phyloP scores from a whole-genome alignment of 2,113 vertebrate species.

The Proterorhinus semilunaris region DNA sequence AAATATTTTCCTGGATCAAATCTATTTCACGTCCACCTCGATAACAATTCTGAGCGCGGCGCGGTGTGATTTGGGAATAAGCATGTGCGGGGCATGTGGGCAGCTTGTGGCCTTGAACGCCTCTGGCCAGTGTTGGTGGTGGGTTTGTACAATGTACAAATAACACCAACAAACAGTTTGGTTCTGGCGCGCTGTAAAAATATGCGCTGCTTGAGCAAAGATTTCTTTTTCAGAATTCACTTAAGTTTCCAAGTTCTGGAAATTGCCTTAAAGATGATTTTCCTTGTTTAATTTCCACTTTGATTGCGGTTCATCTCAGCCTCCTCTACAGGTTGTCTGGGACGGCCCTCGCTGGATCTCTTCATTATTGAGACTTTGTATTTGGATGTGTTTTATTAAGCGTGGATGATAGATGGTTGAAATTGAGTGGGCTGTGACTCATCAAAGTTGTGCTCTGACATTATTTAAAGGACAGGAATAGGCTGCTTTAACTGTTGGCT shows the following conservation, averaged over 20 bases:
- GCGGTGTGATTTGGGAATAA: conserved; percentile 8
- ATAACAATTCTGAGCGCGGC: neutral
- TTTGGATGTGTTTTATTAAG: conserved; percentile 30
- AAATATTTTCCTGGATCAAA: neutral
- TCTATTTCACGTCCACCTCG: neutral
- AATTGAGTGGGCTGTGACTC: conserved; percentile 36
- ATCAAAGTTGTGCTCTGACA: conserved; percentile 36
- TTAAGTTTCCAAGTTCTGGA: too few relatives aligned
- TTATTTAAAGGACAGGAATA: conserved; percentile 19
- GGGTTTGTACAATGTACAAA: conserved; percentile 16
- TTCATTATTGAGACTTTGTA: conserved; percentile 22
- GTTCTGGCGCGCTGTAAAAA: too few relatives aligned
- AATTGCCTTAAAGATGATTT: too few relatives aligned
- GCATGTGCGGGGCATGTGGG: neutral
- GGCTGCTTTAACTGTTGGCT: conserved; percentile 37
- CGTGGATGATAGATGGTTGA: conserved; percentile 31
- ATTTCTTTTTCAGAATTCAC: too few relatives aligned
- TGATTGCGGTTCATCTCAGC: too few relatives aligned
- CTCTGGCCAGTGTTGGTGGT: conserved; percentile 5
- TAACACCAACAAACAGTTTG: neutral
- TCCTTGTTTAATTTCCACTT: too few relatives aligned
- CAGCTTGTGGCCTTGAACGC: neutral
- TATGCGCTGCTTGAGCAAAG: too few relatives aligned
- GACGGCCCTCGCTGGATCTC: conserved; percentile 4
- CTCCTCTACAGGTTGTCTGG: conserved; percentile 22